Evolutionary conservation across 2,888 invertebrate genomes (phyloP).

Genomic region (Perizoma flavofasciatum): DNA sequence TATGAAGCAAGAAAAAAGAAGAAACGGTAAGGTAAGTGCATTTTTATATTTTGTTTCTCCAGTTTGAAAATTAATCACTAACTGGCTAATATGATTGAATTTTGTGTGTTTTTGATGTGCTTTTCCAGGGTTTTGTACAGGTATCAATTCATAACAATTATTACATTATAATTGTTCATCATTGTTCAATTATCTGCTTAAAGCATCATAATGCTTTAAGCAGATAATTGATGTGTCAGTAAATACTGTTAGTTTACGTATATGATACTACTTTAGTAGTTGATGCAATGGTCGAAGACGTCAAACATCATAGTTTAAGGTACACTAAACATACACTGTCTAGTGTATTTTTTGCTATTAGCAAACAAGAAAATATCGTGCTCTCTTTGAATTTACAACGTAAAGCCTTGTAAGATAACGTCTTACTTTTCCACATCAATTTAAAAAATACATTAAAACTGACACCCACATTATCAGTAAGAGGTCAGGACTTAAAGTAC

Average conservation of each 20-base stretch:
- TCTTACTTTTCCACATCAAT: conserved; percentile 50
- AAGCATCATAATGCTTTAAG: no score
- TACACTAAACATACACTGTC: no score
- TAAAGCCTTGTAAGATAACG: conserved; percentile 32
- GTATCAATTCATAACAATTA: conserved; percentile 67
- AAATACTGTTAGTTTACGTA: background rate
- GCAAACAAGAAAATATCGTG: conserved; percentile 2
- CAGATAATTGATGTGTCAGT: background rate
- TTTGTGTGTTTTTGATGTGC: conserved; percentile 73
- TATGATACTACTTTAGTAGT: background rate
- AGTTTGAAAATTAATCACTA: conserved; percentile 55
- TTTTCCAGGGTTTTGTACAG: conserved; percentile 72
- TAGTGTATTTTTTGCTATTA: background rate
- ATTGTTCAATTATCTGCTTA: no score
- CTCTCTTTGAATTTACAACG: conserved; percentile 1
- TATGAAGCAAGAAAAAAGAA: conserved; percentile 52
- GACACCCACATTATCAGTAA: conserved; percentile 68
- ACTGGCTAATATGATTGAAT: conserved; percentile 56
- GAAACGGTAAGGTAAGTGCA: conserved; percentile 68
- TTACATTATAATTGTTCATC: no score
- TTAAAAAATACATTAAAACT: conserved; percentile 67
- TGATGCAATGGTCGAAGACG: no score
- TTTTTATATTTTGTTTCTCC: conserved; percentile 44
- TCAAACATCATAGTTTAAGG: no score
- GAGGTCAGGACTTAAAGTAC: conserved; percentile 68